Conservation (phyloP, 2,888 invertebrate genomes). For the Oegoconia quadripuncta region DNA sequence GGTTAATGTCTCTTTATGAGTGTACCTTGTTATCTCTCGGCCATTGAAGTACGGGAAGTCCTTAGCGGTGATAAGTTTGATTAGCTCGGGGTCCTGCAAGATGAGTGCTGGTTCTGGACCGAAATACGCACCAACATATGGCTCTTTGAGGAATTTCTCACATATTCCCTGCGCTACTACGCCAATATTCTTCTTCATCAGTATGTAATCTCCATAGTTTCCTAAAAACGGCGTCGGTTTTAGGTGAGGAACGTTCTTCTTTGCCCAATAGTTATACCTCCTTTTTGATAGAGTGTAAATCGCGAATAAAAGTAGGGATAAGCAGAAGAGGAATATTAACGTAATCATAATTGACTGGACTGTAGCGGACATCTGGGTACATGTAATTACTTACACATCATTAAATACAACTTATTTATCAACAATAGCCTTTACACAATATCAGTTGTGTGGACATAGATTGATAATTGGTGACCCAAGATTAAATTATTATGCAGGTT, state of each 20-base stretch:
- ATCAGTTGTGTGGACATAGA: too few relatives aligned
- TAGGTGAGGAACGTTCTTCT: conserved; percentile 35
- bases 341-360: too few relatives aligned
- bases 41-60: conserved; percentile 32
- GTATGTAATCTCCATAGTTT: conserved; percentile 42
- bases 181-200: conserved; percentile 19
- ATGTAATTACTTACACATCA: too few relatives aligned
- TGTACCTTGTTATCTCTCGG: conserved; percentile 34
- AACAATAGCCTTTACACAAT: too few relatives aligned
- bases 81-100: conserved; percentile 36
- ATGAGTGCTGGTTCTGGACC: conserved; percentile 33
- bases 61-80: conserved; percentile 31
- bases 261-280: conserved; percentile 47
- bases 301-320: too few relatives aligned
- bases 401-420: too few relatives aligned
- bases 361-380: too few relatives aligned
- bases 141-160: conserved; percentile 26
- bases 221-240: conserved; percentile 45
- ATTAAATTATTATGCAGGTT: too few relatives aligned
- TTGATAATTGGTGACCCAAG: too few relatives aligned
- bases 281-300: conserved; percentile 17
- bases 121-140: conserved; percentile 32
- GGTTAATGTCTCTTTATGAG: conserved; percentile 36
- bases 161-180: conserved; percentile 24
- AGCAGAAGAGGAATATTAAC: too few relatives aligned